phyloP scores from a whole-genome alignment of 2,888 invertebrate species.

The Palloptera scutellata region DNA sequence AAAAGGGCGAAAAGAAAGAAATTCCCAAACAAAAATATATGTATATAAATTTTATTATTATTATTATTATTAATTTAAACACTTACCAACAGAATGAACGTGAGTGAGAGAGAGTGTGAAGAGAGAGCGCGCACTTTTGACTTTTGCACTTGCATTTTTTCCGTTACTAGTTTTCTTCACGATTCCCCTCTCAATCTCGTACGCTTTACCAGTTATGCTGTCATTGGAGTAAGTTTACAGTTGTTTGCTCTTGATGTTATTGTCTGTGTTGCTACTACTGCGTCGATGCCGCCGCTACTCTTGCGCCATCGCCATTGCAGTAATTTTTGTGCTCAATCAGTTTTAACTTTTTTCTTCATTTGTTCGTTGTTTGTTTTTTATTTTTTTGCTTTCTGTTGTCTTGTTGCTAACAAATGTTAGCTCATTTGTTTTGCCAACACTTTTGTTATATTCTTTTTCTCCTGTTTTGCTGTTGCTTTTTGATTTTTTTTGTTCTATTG shows the following conservation, averaged over 20 bases:
- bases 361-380: neutral
- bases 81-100: too few relatives aligned
- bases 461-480: slow-evolving; percentile 8
- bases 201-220: neutral
- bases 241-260: slow-evolving; percentile 6
- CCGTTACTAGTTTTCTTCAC: slow-evolving; percentile 1
- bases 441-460: slow-evolving; percentile 7
- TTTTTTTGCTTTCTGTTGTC: slow-evolving; percentile 21
- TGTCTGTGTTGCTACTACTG: slow-evolving; percentile 1
- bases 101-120: neutral
- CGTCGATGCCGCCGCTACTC: too few relatives aligned
- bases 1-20: too few relatives aligned
- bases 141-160: slow-evolving; percentile 10
- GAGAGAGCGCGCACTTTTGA: neutral
- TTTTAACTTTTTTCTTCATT: slow-evolving; percentile 1
- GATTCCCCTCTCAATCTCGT: neutral
- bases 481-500: slow-evolving; percentile 10
- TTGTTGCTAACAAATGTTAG: slow-evolving; percentile 28
- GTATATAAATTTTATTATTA: too few relatives aligned
- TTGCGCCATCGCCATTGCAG: neutral
- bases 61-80: too few relatives aligned
- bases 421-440: slow-evolving; percentile 31
- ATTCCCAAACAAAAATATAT: too few relatives aligned
- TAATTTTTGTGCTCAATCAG: neutral
- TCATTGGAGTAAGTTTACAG: slow-evolving; percentile 1